Percentiles rank a stretch among this genome's conserved stretches.
phyloP scores from a whole-genome alignment of 92 coral and sea anemone species.

The Siderastrea radians region DNA sequence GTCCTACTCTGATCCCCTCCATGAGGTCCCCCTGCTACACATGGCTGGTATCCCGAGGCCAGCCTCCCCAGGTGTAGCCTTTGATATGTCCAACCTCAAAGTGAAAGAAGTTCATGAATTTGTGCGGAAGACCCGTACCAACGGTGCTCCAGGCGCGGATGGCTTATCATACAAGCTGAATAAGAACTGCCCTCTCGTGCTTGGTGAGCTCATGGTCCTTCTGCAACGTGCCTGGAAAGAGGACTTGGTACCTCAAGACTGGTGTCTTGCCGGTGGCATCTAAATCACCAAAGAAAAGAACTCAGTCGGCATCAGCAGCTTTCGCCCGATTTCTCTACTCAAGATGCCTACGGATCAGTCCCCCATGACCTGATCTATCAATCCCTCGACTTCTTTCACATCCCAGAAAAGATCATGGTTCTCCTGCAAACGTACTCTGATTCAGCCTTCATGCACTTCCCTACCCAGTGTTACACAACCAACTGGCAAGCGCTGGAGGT shows the following conservation, averaged over 20 bases:
- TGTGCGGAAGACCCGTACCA: background rate
- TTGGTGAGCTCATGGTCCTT: no score
- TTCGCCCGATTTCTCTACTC: slow-evolving; percentile 35
- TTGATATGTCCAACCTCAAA: slow-evolving; percentile 17
- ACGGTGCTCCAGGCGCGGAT: no score
- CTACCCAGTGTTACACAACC: slow-evolving; percentile 1
- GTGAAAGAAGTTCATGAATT: background rate
- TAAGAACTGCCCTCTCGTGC: no score
- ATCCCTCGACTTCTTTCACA: slow-evolving; percentile 7
- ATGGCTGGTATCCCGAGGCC: slow-evolving; percentile 11
- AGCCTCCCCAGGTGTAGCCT: slow-evolving; percentile 11
- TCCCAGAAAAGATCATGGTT: slow-evolving; percentile 13
- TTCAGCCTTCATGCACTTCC: background rate
- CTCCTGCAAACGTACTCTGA: slow-evolving; percentile 20
- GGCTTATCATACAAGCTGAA: no score
- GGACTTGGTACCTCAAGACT: background rate
- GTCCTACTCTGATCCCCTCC: no score
- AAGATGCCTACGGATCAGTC: slow-evolving; percentile 37
- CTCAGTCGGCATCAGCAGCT: slow-evolving; percentile 15
- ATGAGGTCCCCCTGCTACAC: background rate
- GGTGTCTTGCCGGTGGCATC: slow-evolving; percentile 18
- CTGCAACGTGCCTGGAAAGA: slow-evolving; percentile 15
- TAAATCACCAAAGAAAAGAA: slow-evolving; percentile 29
- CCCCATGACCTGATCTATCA: slow-evolving; percentile 22
- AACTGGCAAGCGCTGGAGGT: slow-evolving; percentile 12